Conservation (phyloP, 2,797 vertebrate species). For the Chrysocyon brachyurus region DNA sequence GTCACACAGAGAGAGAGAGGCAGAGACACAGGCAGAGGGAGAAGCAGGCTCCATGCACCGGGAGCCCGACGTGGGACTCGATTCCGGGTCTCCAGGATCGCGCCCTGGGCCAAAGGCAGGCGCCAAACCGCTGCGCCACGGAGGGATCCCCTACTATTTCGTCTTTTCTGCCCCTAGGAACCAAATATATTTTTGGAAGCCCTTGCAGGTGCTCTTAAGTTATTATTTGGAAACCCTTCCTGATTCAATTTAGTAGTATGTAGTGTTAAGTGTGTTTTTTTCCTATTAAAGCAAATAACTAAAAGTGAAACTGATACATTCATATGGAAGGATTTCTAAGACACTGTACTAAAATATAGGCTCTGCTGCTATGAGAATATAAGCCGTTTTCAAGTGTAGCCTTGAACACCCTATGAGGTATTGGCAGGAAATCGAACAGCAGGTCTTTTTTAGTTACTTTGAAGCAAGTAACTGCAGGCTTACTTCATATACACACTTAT, state of each 20-base stretch:
- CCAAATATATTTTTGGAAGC: neutral
- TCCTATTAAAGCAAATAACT: neutral
- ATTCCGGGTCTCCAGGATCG: too few species aligned
- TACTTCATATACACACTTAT: neutral
- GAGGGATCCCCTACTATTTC: neutral
- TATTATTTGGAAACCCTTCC: neutral
- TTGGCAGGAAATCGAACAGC: neutral
- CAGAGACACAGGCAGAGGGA: too few species aligned
- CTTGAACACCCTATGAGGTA: neutral
- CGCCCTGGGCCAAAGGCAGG: too few species aligned
- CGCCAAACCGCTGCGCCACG: too few species aligned
- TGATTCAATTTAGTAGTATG: neutral
- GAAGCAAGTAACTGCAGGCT: neutral
- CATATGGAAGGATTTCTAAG: neutral
- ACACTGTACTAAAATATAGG: neutral
- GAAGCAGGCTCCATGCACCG: too few species aligned
- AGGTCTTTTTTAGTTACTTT: neutral
- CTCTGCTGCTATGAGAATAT: neutral
- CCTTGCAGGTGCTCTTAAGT: neutral
- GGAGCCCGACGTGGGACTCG: too few species aligned
- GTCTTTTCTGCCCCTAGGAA: neutral
- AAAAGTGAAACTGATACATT: neutral
- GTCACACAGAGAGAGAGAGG: too few species aligned
- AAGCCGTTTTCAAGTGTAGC: neutral
- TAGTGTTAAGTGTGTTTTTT: slow-evolving; percentile 16